Percentiles rank a stretch among this genome's conserved stretches.
These are phyloP conservation scores for Trisateles emortualis DNA, from an alignment of 2,888 invertebrate species.

Conservation along the genomic window DNA sequence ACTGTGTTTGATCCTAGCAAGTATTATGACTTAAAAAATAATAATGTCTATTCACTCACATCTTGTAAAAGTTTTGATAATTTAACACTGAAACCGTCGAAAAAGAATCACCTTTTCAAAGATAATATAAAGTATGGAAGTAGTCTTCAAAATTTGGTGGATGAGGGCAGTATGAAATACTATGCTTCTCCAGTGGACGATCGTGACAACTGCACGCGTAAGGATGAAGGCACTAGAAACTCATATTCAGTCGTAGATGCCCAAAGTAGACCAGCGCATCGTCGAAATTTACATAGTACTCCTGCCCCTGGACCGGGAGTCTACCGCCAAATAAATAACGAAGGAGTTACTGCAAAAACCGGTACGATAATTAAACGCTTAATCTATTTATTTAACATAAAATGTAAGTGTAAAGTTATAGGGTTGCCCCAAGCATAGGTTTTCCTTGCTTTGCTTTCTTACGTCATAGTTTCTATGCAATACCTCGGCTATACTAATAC, in stretches of 20 bases:
- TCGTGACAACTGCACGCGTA: slow-evolving; percentile 39
- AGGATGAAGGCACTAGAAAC: slow-evolving; percentile 68
- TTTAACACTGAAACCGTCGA: slow-evolving; percentile 67
- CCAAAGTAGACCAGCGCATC: slow-evolving; percentile 62
- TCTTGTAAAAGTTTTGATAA: slow-evolving; percentile 84
- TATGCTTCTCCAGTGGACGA: slow-evolving; percentile 71
- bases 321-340: slow-evolving; percentile 76
- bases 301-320: slow-evolving; percentile 75
- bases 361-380: slow-evolving; percentile 55
- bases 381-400: not conserved
- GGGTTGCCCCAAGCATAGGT: no score
- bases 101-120: slow-evolving; percentile 53
- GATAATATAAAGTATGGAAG: slow-evolving; percentile 69
- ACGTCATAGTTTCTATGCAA: no score
- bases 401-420: no score
- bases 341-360: slow-evolving; percentile 56
- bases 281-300: slow-evolving; percentile 64
- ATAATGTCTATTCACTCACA: slow-evolving; percentile 68
- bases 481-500: no score
- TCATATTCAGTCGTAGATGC: slow-evolving; percentile 77
- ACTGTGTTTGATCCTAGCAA: slow-evolving; percentile 74
- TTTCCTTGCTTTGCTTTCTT: no score
- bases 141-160: slow-evolving; percentile 77
- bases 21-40: slow-evolving; percentile 75
- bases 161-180: slow-evolving; percentile 73